Conservation (phyloP, 2,888 invertebrate species). For the Apotomis capreana region DNA sequence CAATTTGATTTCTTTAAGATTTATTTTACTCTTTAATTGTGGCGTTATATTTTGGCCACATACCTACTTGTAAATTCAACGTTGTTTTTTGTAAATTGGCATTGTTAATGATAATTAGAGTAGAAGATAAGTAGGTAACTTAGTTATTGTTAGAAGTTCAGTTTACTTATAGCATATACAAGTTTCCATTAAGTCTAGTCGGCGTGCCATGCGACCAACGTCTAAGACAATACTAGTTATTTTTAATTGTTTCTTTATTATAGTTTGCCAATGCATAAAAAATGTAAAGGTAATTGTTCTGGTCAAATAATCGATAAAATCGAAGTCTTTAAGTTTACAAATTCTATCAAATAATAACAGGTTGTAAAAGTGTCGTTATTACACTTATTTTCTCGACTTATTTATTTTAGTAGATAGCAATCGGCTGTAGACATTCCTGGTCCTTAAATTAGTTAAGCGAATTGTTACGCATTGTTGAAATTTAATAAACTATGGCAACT, state of each 20-base stretch:
- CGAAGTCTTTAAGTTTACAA: neutral
- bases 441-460: neutral
- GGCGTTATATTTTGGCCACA: too few species aligned
- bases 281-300: neutral
- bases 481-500: conserved; percentile 33
- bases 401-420: conserved; percentile 14
- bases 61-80: too few species aligned
- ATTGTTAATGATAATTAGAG: conserved; percentile 21
- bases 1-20: too few species aligned
- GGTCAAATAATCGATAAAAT: neutral
- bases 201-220: conserved; percentile 35
- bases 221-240: conserved; percentile 30
- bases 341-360: neutral
- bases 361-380: too few species aligned
- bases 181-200: conserved; percentile 30
- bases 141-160: conserved; percentile 5
- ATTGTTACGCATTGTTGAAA: conserved; percentile 31
- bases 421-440: conserved; percentile 17
- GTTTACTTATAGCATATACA: neutral
- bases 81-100: neutral
- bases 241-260: neutral
- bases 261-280: neutral
- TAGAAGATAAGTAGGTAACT: conserved; percentile 13
- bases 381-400: neutral
- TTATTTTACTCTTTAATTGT: too few species aligned